Evolutionary conservation across 2,797 vertebrate species (phyloP).

Genomic region (Perodicticus potto): DNA sequence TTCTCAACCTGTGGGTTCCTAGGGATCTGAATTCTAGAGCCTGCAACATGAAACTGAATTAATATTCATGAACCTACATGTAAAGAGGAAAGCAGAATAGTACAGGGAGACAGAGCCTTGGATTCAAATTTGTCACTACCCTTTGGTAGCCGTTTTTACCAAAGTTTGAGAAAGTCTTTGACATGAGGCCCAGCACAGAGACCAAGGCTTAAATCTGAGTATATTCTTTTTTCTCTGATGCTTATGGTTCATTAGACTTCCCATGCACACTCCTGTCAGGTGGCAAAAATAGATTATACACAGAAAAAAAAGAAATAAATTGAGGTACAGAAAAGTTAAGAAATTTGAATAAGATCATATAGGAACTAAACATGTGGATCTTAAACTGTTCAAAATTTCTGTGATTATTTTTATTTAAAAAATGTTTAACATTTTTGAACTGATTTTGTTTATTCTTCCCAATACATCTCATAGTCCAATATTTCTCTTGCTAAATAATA

Average conservation of each 20-base stretch:
- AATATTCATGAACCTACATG: background rate
- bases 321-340: background rate
- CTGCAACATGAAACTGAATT: background rate
- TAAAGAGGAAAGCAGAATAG: background rate
- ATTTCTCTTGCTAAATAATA: background rate
- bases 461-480: background rate
- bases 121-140: background rate
- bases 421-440: background rate
- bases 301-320: background rate
- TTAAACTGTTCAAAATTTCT: slow-evolving; percentile 38
- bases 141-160: background rate
- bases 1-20: background rate
- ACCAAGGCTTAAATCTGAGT: background rate
- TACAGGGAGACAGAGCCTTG: background rate
- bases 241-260: background rate
- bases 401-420: background rate
- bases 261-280: background rate
- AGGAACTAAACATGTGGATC: background rate
- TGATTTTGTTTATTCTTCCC: background rate
- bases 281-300: background rate
- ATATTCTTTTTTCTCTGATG: background rate
- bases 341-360: background rate
- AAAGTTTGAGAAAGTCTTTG: background rate
- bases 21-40: background rate
- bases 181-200: background rate